Evolutionary conservation across 2,888 invertebrate genomes (phyloP).

Genomic region (Scaeva pyrastri): DNA sequence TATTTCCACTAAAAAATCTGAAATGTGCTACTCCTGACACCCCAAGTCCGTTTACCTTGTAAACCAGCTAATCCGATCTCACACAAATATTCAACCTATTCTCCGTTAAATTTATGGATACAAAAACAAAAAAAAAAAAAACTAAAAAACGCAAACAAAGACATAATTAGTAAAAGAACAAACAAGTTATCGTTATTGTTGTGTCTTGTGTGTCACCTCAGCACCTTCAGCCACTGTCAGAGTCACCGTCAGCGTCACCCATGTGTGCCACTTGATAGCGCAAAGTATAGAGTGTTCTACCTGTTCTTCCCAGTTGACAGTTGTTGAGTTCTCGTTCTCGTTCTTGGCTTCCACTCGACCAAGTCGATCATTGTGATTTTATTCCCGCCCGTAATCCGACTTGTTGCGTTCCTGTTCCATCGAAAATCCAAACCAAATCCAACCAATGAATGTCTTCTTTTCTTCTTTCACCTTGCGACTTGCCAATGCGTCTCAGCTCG

Average conservation of each 20-base stretch:
- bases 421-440: too few species aligned
- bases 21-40: slow-evolving; percentile 15
- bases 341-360: slow-evolving; percentile 26
- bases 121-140: slow-evolving; percentile 23
- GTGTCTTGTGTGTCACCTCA: slow-evolving; percentile 45
- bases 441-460: slow-evolving; percentile 31
- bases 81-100: slow-evolving; percentile 30
- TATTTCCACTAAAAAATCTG: neutral
- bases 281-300: too few species aligned
- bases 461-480: slow-evolving; percentile 34
- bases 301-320: slow-evolving; percentile 48
- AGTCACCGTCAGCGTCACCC: slow-evolving; percentile 30
- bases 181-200: slow-evolving; percentile 69
- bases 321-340: too few species aligned
- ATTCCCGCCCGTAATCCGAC: slow-evolving; percentile 57
- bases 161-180: slow-evolving; percentile 58
- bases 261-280: slow-evolving; percentile 67
- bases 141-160: slow-evolving; percentile 42
- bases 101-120: slow-evolving; percentile 45
- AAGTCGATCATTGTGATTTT: slow-evolving; percentile 35
- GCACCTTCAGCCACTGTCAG: slow-evolving; percentile 42
- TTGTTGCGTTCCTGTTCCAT: slow-evolving; percentile 52
- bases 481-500: slow-evolving; percentile 40
- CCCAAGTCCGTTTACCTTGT: neutral
- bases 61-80: slow-evolving; percentile 45